Evolutionary conservation across 92 coral and sea anemone species (phyloP), one percentile per base, ranked within the genome.

Genomic region (Galaxea fascicularis): DNA sequence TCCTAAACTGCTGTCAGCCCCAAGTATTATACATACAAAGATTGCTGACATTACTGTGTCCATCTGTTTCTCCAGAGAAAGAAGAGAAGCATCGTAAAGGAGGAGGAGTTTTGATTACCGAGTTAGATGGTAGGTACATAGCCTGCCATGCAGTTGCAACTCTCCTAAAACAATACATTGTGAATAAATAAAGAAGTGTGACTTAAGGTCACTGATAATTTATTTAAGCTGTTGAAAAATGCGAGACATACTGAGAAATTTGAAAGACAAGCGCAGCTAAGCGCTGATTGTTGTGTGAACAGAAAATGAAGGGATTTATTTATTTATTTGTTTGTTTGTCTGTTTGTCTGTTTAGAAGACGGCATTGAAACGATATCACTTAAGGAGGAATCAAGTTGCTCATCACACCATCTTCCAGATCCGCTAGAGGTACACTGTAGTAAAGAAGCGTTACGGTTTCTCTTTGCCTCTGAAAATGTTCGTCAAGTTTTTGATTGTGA

Each of bases 281-380:
- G 41, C 41, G 41, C 3, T 6, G 41, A 35, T 35, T 35, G 2
- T 35, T 35, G 41, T 35, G 41, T 35, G 41, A 35, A n/a, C n/a
- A n/a, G n/a, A n/a, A 35, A 35, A 35, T 35, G 41, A 6, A 35
- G 6, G 41, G 2, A 2, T 35, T 35, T 35, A n/a, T n/a, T n/a
- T n/a, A n/a, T n/a, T n/a, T n/a, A n/a, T n/a, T n/a, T n/a, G n/a
- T n/a, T n/a, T n/a, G n/a, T n/a, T n/a, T n/a, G n/a, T n/a, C n/a
- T n/a, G n/a, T 68, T 69, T 71, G 60, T 18, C 59, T 67, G 22
- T 54, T 59, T 57, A 87, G 98, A 85, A 16, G 96, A 92, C 15
- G 98, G 92, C 35, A 82, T 96, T 77, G 98, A 96, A 83, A 94
- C 95, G 29, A 90, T 96, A 30, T 77, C 89, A 39, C 71, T 96